These are phyloP conservation scores for Cairina moschata DNA, from an alignment of 2,113 vertebrate genomes.

Conservation along the genomic window DNA sequence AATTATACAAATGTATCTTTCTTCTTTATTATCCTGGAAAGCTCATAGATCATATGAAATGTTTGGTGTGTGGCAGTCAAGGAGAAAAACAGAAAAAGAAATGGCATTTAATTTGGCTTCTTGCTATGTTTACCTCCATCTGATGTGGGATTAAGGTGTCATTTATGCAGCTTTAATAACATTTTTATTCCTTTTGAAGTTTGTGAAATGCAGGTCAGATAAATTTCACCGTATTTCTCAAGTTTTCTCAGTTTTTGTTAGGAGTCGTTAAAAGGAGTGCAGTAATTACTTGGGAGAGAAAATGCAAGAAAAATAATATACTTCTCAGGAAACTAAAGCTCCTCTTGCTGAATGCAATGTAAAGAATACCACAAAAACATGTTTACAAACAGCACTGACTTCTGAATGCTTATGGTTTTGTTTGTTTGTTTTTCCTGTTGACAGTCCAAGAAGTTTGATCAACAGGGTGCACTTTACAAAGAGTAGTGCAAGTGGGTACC, in stretches of 20 bases:
- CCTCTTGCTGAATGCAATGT: not conserved
- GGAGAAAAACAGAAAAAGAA: constrained; percentile 45
- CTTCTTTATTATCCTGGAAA: constrained; percentile 41
- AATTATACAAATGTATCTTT: constrained; percentile 65
- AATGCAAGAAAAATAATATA: constrained; percentile 7
- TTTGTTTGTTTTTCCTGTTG: not conserved
- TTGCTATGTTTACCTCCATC: constrained; percentile 48
- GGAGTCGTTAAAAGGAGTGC: not conserved
- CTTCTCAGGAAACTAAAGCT: not conserved
- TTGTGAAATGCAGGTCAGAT: constrained; percentile 34
- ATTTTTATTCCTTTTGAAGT: constrained; percentile 63
- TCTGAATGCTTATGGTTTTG: not conserved
- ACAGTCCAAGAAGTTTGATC: not conserved
- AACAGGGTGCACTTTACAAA: not conserved
- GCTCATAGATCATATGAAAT: constrained; percentile 65
- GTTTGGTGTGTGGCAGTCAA: constrained; percentile 41
- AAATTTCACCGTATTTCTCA: constrained; percentile 24
- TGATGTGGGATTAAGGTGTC: constrained; percentile 60
- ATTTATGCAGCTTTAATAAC: constrained; percentile 41
- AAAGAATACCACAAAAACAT: not conserved
- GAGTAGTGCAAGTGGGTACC: not conserved
- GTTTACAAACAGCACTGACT: not conserved
- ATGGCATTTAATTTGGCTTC: constrained; percentile 20
- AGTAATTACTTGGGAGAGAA: not conserved
- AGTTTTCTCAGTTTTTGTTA: not conserved